A percentile compares a stretch with the other conserved stretches of the same genome.
These are phyloP conservation scores for Sminthurides bifidus DNA, from an alignment of 1,140 invertebrate genomes.

Conservation along the genomic window DNA sequence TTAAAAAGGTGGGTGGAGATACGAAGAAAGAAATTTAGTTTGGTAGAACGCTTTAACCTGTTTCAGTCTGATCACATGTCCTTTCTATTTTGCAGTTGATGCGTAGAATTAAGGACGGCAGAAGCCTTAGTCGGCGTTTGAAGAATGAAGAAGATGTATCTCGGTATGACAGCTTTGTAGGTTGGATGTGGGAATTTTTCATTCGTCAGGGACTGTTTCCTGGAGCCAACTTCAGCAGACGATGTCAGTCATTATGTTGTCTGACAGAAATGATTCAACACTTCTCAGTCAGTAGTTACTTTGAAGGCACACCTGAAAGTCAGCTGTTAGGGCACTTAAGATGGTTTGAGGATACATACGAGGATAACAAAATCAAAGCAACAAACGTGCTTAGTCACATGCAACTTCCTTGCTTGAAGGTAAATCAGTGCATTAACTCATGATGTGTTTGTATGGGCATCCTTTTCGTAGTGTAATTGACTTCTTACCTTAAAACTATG, in stretches of 20 bases:
- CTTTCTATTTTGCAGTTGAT: conserved; percentile 34
- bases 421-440: background rate
- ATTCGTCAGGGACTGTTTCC: conserved; percentile 45
- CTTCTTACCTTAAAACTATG: background rate
- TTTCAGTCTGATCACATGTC: conserved; percentile 15
- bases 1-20: conserved; percentile 39
- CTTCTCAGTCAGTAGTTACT: conserved; percentile 21
- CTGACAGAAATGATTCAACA: conserved; percentile 35
- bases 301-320: conserved; percentile 11
- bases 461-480: background rate
- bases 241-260: conserved; percentile 50
- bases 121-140: conserved; percentile 29
- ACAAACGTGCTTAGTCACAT: conserved; percentile 37
- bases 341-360: conserved; percentile 41
- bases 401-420: conserved; percentile 20
- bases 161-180: conserved; percentile 39
- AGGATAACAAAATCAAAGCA: conserved; percentile 40
- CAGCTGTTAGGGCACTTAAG: too few species aligned
- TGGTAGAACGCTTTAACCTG: too few species aligned
- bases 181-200: conserved; percentile 43
- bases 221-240: conserved; percentile 57
- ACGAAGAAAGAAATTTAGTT: conserved; percentile 2
- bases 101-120: conserved; percentile 16
- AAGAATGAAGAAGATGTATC: conserved; percentile 31
- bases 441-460: background rate